Percentiles rank a stretch among this genome's conserved stretches.
These are phyloP conservation scores for Sylvicola cinctus DNA, from an alignment of 2,888 invertebrate species.

Conservation along the genomic window DNA sequence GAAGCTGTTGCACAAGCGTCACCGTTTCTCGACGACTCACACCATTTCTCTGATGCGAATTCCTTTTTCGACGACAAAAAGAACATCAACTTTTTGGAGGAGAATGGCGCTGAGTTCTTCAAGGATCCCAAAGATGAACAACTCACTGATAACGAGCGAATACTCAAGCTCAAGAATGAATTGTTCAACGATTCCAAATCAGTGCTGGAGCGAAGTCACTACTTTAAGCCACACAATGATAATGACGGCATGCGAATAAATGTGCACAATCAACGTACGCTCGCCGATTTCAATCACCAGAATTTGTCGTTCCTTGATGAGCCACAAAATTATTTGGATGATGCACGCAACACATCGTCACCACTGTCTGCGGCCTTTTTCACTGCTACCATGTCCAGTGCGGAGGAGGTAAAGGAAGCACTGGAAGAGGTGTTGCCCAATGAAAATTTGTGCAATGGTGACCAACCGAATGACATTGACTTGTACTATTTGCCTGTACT, in stretches of 20 bases:
- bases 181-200: conserved; percentile 13
- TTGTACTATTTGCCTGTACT: conserved; percentile 23
- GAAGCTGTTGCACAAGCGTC: conserved; percentile 37
- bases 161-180: conserved; percentile 20
- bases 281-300: conserved; percentile 23
- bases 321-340: conserved; percentile 29
- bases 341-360: conserved; percentile 53
- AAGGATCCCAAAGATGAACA: conserved; percentile 13
- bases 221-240: conserved; percentile 6
- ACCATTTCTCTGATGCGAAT: conserved; percentile 20
- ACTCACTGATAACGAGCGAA: conserved; percentile 21
- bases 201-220: conserved; percentile 19
- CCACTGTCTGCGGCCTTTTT: conserved; percentile 68
- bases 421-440: conserved; percentile 66
- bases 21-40: conserved; percentile 24
- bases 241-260: conserved; percentile 6
- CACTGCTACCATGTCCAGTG: conserved; percentile 66
- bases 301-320: conserved; percentile 25
- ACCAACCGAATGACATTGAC: conserved; percentile 25
- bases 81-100: conserved; percentile 15
- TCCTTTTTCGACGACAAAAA: conserved; percentile 23
- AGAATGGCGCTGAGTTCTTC: conserved; percentile 14
- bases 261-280: conserved; percentile 15
- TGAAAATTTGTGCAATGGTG: conserved; percentile 33
- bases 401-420: conserved; percentile 72